Base-by-base conservation (phyloP, 1,140 invertebrate species). In the Eriocheir sinensis region DNA sequence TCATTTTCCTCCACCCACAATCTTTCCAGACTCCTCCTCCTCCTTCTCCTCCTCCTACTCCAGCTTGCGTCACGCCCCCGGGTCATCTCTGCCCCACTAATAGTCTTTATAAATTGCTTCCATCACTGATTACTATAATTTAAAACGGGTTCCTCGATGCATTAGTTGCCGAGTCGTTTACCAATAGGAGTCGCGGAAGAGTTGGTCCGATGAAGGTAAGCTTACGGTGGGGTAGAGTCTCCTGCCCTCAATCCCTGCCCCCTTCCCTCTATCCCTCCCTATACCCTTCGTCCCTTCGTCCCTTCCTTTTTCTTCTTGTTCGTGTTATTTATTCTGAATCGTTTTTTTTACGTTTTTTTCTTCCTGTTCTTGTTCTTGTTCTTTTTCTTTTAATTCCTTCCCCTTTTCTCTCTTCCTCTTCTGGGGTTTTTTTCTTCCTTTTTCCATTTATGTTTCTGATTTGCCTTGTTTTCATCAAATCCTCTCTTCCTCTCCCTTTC, bases 81-180 rank as follows among this genome's bases (percentile, higher is more conserved):
- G 34, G 83, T 2, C 30, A 30, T 86, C 83, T 86, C 83, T 86
- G 36, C 12, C 34, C 88, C 88, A 44, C 88, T 41, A 89, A 89
- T 89, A 30, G 41, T 36, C 72, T 80, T 92, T 92, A 92, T 92
- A 92, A 92, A 92, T 92, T 92, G 91, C 4, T 32, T 81, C 91
- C 72, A 92, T 79, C 91, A 80, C 36, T 15, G 91, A 92, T 81
- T 79, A 92, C 91, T 81, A 41, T 92, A 92, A 92, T 92, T 80
- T 92, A 92, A 81, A 92, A 92, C 53, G 36, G 72, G 91, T 79
- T 92, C 41, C 41, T 40, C 30, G 15, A 79, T 80, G 79, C 91
- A 41, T 79, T 36, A 79, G 91, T 80, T 80, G 81, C 81, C 81
- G 40, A 32, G 72, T 79, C 60, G 81, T 92, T 80, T 80, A 80